A percentile compares a stretch with the other conserved stretches of the same genome.
These are phyloP conservation scores for Drosophila mojavensis DNA, from an alignment of 1,140 invertebrate genomes.

Conservation along the genomic window DNA sequence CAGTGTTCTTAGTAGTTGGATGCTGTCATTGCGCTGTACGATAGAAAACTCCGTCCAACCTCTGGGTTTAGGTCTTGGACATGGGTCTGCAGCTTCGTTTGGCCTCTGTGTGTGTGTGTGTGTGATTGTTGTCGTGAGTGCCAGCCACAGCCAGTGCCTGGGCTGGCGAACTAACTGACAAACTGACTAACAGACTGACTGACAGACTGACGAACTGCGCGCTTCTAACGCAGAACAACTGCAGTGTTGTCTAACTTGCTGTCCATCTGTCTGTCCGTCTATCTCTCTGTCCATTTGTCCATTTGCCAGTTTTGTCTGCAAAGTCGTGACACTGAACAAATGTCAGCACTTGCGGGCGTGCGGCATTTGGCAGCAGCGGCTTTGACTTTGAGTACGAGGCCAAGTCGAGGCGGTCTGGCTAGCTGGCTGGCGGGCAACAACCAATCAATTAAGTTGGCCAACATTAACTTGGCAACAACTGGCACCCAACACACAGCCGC, in stretches of 20 bases:
- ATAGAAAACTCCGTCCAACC: slow-evolving; percentile 54
- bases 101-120: background rate
- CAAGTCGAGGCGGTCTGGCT: slow-evolving; percentile 38
- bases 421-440: slow-evolving; percentile 33
- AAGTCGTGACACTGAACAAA: slow-evolving; percentile 80
- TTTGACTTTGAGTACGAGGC: slow-evolving; percentile 71
- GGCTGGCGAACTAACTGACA: slow-evolving; percentile 42
- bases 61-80: slow-evolving; percentile 8
- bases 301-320: slow-evolving; percentile 36
- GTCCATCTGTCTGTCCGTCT: slow-evolving; percentile 26
- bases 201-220: slow-evolving; percentile 44
- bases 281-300: slow-evolving; percentile 20
- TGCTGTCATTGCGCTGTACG: slow-evolving; percentile 38
- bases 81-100: background rate
- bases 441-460: slow-evolving; percentile 77
- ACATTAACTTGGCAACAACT: slow-evolving; percentile 19
- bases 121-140: slow-evolving; percentile 44
- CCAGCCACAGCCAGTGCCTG: slow-evolving; percentile 54
- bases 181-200: slow-evolving; percentile 33
- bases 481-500: slow-evolving; percentile 43
- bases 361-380: slow-evolving; percentile 46
- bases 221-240: slow-evolving; percentile 64
- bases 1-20: slow-evolving; percentile 4
- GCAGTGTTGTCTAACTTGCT: slow-evolving; percentile 18
- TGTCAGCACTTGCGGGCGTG: slow-evolving; percentile 80